These are phyloP conservation scores for Daphoenositta chrysoptera DNA, from an alignment of 2,113 vertebrate species.

Conservation along the genomic window DNA sequence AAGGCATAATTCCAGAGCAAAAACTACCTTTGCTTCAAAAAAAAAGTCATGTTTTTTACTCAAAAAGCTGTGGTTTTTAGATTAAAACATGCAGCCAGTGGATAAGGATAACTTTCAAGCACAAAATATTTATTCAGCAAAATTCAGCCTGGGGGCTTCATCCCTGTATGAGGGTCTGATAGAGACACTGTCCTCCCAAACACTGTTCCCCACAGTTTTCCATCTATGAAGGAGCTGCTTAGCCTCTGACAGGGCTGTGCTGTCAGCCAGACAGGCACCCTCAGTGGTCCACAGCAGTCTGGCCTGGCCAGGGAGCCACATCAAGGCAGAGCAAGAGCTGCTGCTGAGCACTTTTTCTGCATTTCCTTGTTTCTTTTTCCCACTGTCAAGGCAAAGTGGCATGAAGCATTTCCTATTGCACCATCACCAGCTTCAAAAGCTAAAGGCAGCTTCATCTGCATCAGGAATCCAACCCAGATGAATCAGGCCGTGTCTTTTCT, in stretches of 20 bases:
- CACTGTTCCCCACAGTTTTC: fast-evolving
- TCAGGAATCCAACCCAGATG: not conserved
- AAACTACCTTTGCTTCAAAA: not conserved
- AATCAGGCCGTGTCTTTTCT: not conserved
- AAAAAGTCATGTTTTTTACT: not conserved
- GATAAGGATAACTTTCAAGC: not conserved
- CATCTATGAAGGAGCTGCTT: not conserved
- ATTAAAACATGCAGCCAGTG: not conserved
- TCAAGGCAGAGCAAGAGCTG: not conserved
- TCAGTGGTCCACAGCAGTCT: not conserved
- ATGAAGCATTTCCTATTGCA: not conserved
- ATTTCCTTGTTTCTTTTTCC: not conserved
- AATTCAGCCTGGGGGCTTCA: not conserved
- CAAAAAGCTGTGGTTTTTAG: not conserved
- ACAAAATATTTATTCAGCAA: not conserved
- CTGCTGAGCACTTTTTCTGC: not conserved
- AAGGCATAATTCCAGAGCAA: not conserved
- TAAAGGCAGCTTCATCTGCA: not conserved
- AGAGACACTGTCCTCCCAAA: not conserved
- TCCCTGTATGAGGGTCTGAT: not conserved
- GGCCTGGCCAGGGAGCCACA: not conserved
- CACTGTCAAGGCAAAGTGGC: not conserved
- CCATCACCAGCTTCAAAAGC: not conserved
- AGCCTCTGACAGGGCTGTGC: not conserved
- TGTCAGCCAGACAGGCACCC: not conserved